Evolutionary conservation across 2,888 invertebrate genomes (phyloP), one percentile per base, ranked within the genome.

Genomic region (Spodoptera exigua): DNA sequence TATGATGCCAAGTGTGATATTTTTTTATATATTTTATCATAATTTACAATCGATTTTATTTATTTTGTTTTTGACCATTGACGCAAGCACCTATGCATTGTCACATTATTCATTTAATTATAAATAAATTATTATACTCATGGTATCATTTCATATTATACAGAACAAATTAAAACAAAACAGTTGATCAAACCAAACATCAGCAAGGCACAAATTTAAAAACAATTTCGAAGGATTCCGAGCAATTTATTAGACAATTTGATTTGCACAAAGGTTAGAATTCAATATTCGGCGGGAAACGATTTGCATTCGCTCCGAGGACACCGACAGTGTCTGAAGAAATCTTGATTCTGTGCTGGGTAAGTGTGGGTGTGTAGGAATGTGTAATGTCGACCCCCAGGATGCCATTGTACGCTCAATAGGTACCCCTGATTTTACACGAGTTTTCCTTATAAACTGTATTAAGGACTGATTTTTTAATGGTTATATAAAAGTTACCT

Each of bases 231-330:
- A 27, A 9, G 66, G 60, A 70, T 78, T 79, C 53, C 55, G 51
- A 66, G 49, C 52, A 79, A 83, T 77, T 80, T 77, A 76, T 80
- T 72, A 74, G 69, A 67, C 60, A 59, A 74, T 71, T 69, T 68
- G 54, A 65, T 63, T 73, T 71, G 61, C 70, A 73, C 69, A 77
- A 76, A 71, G 65, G 61, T 56, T 59, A 46, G 52, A 49, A 76
- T 79, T 77, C 69, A 79, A 82, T 79, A 79, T 80, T 77, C 74
- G 62, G 55, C 34, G 16, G 5, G 55, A 52, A 61, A 55, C 57
- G 54, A 83, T 83, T 82, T 83, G 74, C 77, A 81, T 81, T 71
- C 72, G 36, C 43, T 47, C 34, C 60, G 51, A 16, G 11, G 40
- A 40, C 17, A n/a, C 13, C 3, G 39, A 34, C 39, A 12, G 49